Conservation (phyloP, 2,113 vertebrate species). For the Aix galericulata region DNA sequence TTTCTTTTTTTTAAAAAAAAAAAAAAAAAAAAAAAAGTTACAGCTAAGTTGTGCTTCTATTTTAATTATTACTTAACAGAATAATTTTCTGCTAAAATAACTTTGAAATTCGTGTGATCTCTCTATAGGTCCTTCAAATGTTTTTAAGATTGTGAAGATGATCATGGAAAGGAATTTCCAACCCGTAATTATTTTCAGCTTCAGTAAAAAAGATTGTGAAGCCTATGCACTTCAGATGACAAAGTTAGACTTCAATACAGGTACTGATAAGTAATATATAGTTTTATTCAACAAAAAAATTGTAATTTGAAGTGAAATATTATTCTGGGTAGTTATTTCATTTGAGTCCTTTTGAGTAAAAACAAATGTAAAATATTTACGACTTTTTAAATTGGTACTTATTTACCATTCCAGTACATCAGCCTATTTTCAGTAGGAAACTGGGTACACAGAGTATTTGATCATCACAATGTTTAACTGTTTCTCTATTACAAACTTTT, state of each 20-base stretch:
- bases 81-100: not conserved
- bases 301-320: not conserved
- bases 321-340: not conserved
- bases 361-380: accelerated
- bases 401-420: not conserved
- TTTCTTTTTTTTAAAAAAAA: not conserved
- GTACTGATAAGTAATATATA: slow-evolving; percentile 60
- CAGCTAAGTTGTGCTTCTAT: not conserved
- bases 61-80: not conserved
- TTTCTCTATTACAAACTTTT: not conserved
- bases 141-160: slow-evolving; percentile 99
- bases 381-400: not conserved
- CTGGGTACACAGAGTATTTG: not conserved
- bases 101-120: not conserved
- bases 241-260: slow-evolving; percentile 96
- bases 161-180: slow-evolving; percentile 99
- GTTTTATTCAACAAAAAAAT: not conserved
- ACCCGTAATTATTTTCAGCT: slow-evolving; percentile 98
- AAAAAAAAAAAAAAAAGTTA: not conserved
- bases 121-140: slow-evolving; percentile 90
- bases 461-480: not conserved
- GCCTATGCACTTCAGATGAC: slow-evolving; percentile 97
- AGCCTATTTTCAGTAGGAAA: not conserved
- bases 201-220: slow-evolving; percentile 99
- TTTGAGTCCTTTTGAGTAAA: not conserved